Evolutionary conservation across 1,140 invertebrate species (phyloP).

Genomic region (Drosophila mojavensis): DNA sequence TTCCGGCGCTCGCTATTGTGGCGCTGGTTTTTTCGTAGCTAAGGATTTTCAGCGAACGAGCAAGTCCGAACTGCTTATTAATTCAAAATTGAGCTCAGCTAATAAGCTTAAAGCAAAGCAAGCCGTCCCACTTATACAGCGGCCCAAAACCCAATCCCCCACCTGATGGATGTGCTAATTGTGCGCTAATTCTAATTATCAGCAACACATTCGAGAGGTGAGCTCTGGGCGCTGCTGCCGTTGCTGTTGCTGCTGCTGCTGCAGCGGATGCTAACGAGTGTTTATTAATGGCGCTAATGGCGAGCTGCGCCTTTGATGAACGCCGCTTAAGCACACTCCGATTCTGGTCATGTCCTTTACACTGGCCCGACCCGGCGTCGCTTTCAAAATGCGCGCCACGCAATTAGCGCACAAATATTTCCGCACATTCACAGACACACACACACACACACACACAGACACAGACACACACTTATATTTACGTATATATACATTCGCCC

Average conservation of each 20-base stretch:
- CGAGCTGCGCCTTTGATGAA: slow-evolving; percentile 70
- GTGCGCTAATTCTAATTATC: slow-evolving; percentile 79
- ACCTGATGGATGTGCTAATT: slow-evolving; percentile 54
- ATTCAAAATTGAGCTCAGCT: slow-evolving; percentile 64
- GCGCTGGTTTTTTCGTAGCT: slow-evolving; percentile 20
- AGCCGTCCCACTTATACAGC: background rate
- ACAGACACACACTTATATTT: background rate
- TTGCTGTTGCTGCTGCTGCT: background rate
- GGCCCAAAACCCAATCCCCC: background rate
- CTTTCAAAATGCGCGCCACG: slow-evolving; percentile 51
- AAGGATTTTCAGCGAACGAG: slow-evolving; percentile 61
- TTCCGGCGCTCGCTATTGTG: slow-evolving; percentile 25
- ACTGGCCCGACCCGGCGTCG: slow-evolving; percentile 3
- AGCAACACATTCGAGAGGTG: slow-evolving; percentile 66
- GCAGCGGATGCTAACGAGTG: slow-evolving; percentile 64
- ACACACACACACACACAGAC: slow-evolving; percentile 37
- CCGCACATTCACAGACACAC: slow-evolving; percentile 54
- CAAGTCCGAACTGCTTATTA: slow-evolving; percentile 77
- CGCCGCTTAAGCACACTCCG: slow-evolving; percentile 63
- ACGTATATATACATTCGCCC: background rate
- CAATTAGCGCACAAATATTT: slow-evolving; percentile 82
- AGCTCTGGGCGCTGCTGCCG: slow-evolving; percentile 17
- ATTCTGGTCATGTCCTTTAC: slow-evolving; percentile 32
- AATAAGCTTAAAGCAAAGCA: slow-evolving; percentile 66
- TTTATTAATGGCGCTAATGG: slow-evolving; percentile 79